Base-by-base conservation (phyloP, 2,888 invertebrate genomes). In the Malthinus seriepunctatus region DNA sequence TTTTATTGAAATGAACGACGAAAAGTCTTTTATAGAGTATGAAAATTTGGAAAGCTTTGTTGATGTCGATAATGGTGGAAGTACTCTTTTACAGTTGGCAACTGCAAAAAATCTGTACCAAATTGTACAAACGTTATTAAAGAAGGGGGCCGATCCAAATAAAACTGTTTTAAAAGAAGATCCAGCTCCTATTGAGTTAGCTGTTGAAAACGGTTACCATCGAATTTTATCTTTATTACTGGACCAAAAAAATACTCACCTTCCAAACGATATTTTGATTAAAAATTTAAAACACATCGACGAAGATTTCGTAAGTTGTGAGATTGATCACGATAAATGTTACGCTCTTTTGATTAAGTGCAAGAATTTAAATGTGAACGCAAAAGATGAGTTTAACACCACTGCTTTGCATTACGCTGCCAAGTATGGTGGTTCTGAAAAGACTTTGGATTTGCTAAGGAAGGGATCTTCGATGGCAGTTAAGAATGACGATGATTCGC, bases 391-490 rank as follows among this genome's bases (percentile, higher is more conserved):
- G 37, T 31, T 52, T 32, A 38, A 39, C 3, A 61, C 23, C 35
- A 57, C 61, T 8, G 39, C 61, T 1, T 53, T 87, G 3, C 75
- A 76, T 54, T 71, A 68, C 45, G 58, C 62, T 14, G 73, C 74
- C 49, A 52, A 57, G 8, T 65, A 68, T 10, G 63, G 65, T 11
- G 76, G 75, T 34, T 67, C 74, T 0, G 70, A 74, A n/a, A 86
- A 86, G 1, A 84, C 88, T 4, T 76, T 84, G 51, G 80, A 85
- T 47, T 78, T 93, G 44, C 77, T 93, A 8, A 79, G 85, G 50
- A 81, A 83, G 51, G 91, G 91, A 11, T 89, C 91, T 8, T 91
- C 89, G 71, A 82, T 93, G 31, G 90, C 90, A 1, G 80, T 86
- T 39, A 83, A 83, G 67, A 88, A 88, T 70, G 79, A 78, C 49